Conservation (phyloP, 2,113 vertebrate genomes). For the Peucedramus taeniatus region DNA sequence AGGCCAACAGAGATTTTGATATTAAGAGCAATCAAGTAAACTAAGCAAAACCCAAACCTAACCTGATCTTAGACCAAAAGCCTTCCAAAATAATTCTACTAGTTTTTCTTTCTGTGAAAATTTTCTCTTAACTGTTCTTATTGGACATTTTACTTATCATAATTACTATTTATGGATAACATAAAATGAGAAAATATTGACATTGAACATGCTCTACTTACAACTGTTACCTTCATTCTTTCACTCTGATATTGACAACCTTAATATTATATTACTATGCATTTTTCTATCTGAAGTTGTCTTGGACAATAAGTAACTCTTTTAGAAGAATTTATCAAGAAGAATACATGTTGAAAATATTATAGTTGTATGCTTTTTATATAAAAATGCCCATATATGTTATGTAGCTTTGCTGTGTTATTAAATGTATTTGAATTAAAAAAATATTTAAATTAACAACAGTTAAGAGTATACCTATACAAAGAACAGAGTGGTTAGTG, state of each 20-base stretch:
- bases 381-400: neutral
- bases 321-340: neutral
- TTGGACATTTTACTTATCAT: neutral
- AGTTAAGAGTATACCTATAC: neutral
- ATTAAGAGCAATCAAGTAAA: neutral
- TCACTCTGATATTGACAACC: neutral
- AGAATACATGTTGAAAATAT: neutral
- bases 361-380: neutral
- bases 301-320: neutral
- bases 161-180: neutral
- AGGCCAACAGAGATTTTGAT: neutral
- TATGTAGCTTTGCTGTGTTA: neutral
- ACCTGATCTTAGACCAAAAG: neutral
- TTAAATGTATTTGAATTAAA: constrained; percentile 51
- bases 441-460: constrained; percentile 48
- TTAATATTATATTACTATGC: neutral
- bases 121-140: neutral
- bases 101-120: neutral
- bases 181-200: neutral
- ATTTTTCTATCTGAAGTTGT: neutral
- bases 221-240: neutral
- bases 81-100: neutral
- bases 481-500: neutral
- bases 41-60: neutral
- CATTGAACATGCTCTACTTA: neutral